Evolutionary conservation across 2,888 invertebrate genomes (phyloP), one percentile per base, ranked within the genome.

Genomic region (Atethmia centrago): DNA sequence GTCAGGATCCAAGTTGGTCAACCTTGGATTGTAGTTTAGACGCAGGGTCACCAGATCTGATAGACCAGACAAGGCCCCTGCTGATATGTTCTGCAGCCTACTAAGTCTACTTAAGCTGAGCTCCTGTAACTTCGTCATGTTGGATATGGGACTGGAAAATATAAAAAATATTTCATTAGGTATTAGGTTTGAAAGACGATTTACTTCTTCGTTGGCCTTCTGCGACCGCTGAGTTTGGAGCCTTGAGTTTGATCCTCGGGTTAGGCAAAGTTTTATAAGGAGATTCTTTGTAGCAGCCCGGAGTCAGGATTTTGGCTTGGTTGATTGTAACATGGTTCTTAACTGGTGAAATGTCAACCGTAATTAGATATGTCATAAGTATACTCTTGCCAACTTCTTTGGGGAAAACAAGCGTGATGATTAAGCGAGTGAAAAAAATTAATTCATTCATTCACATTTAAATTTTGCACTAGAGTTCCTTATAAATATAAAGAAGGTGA

Each of bases 101-200:
- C 96, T 94, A 95, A 98, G 97, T 55, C 97, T 95, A 14, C 97
- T 96, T 64, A 98, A 90, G 56, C 97, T 97, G 0, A 98, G 92
- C 59, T 96, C 96, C 89, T 96, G 95, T 7, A 98, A 90, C 4
- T 95, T 96, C 7, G 93, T 90, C 85, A 98, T 90, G 4, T 85
- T 87, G 0, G 97, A 97, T 85, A 98, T 97, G 3, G 96, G 91
- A 55, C 97, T 97, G 86, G 56, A 94, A 88, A 47, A 42, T 51
- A 40, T 10, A 10, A 64, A 62, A 59, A n/a, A 36, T 7, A 63
- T 36, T 14, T 55, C 3, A 49, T 9, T 49, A 45, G 36, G 14
- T 36, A 7, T n/a, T 49, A 28, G 2, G 12, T 5, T 28, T 40
- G 36, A 16, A 51, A n/a, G 36, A 9, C 59, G 9, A 9, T 40